These are phyloP conservation scores for Corythaeola cristata DNA, from an alignment of 2,113 vertebrate genomes.

Conservation along the genomic window DNA sequence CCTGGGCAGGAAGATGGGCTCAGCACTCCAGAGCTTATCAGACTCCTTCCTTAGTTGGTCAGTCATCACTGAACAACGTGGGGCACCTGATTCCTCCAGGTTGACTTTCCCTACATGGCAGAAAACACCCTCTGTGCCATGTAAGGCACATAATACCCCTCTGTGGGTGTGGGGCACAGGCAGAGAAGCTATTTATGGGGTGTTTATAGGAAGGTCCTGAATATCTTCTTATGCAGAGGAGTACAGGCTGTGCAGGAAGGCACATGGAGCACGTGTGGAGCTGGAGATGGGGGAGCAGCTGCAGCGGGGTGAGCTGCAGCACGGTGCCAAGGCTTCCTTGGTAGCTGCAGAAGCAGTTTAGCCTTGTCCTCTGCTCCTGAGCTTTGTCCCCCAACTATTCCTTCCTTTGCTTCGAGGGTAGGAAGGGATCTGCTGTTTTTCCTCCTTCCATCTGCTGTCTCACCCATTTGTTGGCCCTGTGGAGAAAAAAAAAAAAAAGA, in stretches of 20 bases:
- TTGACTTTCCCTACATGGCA: neutral
- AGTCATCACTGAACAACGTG: neutral
- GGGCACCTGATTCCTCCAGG: neutral
- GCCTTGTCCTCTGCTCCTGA: neutral
- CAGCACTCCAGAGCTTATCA: neutral
- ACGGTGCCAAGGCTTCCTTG: neutral
- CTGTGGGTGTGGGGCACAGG: neutral
- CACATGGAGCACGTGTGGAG: neutral
- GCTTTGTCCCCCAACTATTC: accelerated
- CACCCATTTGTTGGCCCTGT: neutral
- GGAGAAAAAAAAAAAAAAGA: too few relatives aligned
- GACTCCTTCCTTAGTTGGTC: neutral
- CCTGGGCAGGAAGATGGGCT: neutral
- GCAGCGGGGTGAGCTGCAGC: neutral
- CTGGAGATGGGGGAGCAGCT: neutral
- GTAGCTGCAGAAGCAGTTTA: neutral
- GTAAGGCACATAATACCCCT: neutral
- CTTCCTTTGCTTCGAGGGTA: neutral
- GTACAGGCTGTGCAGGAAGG: neutral
- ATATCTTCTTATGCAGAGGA: neutral
- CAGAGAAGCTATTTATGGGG: neutral
- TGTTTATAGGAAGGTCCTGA: neutral
- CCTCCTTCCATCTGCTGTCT: neutral
- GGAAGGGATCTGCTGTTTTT: neutral
- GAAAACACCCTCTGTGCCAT: neutral